Evolutionary conservation across 2,888 invertebrate genomes (phyloP).

Genomic region (Drosophila picticornis): DNA sequence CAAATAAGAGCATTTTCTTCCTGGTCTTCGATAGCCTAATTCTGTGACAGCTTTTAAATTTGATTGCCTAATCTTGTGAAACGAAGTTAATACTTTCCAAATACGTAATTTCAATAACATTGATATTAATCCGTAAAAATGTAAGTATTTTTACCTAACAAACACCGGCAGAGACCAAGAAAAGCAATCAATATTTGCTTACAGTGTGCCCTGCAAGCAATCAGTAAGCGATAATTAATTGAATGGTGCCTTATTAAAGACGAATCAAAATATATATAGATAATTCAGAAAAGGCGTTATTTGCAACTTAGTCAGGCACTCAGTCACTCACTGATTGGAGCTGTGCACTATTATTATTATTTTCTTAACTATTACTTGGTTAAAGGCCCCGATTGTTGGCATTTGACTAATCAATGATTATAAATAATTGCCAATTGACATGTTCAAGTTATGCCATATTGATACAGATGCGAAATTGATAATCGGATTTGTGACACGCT

Average conservation of each 20-base stretch:
- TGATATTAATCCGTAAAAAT: background rate
- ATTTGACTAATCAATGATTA: conserved; percentile 14
- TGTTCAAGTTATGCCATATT: conserved; percentile 5
- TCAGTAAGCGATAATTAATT: background rate
- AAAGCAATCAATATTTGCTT: background rate
- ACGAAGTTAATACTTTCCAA: background rate
- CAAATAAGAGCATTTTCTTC: background rate
- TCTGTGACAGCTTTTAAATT: background rate
- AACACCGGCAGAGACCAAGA: background rate
- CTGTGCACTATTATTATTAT: conserved; percentile 5
- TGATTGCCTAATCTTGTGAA: background rate
- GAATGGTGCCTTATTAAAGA: background rate
- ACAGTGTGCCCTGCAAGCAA: background rate
- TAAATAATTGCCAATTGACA: background rate
- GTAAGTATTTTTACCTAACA: background rate
- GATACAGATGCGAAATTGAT: conserved; percentile 21
- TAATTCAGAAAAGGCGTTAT: background rate
- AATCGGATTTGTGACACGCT: conserved; percentile 8
- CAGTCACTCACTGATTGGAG: background rate
- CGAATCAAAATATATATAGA: background rate
- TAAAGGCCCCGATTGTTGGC: conserved; percentile 55
- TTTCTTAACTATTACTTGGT: conserved; percentile 11
- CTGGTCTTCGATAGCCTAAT: background rate
- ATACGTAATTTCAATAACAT: background rate
- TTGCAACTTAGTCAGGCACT: background rate